phyloP scores from a whole-genome alignment of 2,888 invertebrate genomes.

The Eulithis testata region DNA sequence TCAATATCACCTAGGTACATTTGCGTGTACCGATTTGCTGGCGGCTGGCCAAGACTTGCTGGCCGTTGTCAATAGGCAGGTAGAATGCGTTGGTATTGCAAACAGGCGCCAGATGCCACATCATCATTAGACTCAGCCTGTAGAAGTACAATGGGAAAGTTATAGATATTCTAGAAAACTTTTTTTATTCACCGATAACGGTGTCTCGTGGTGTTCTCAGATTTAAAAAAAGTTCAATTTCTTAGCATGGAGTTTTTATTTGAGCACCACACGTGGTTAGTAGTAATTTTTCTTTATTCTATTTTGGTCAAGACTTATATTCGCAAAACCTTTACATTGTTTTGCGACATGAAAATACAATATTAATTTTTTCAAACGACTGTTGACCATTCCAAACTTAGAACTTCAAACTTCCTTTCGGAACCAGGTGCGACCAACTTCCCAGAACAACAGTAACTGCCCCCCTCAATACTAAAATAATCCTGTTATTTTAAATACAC shows the following conservation, averaged over 20 bases:
- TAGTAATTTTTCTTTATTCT: no score
- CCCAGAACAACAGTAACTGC: slow-evolving; percentile 20
- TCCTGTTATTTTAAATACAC: slow-evolving; percentile 39
- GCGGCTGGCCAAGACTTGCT: slow-evolving; percentile 10
- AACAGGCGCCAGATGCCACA: slow-evolving; percentile 11
- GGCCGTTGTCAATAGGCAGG: slow-evolving; percentile 9
- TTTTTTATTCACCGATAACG: no score
- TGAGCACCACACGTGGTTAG: no score
- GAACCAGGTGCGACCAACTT: slow-evolving; percentile 39
- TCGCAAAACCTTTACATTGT: background rate
- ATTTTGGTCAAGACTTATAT: background rate
- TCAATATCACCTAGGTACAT: slow-evolving; percentile 10
- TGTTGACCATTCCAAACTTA: slow-evolving; percentile 31
- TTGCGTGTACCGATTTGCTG: slow-evolving; percentile 1
- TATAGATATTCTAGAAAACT: no score
- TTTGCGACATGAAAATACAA: background rate
- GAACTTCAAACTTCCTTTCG: slow-evolving; percentile 35
- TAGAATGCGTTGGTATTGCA: slow-evolving; percentile 11
- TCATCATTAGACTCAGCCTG: no score
- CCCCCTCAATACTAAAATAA: slow-evolving; percentile 39
- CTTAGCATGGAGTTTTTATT: no score
- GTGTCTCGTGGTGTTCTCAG: no score
- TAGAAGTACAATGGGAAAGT: no score
- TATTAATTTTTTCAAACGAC: background rate
- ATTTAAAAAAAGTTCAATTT: no score